Evolutionary conservation across 2,888 invertebrate genomes (phyloP).

Genomic region (Himalopsyche tibetana): DNA sequence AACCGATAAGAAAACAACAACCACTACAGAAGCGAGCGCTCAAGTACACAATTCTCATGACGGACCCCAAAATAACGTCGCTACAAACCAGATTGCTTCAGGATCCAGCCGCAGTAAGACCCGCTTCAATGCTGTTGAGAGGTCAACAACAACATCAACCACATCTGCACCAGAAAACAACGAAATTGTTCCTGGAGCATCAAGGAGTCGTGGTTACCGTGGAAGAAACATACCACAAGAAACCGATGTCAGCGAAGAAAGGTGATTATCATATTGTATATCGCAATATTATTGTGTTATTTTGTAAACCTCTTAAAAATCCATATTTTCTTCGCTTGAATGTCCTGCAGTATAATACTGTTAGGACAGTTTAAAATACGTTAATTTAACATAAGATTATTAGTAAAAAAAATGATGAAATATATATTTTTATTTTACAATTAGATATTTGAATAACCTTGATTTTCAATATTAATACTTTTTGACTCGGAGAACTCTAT

Average conservation of each 20-base stretch:
- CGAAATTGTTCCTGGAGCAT: conserved; percentile 79
- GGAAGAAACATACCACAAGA: conserved; percentile 76
- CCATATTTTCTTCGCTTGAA: no score
- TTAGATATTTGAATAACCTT: no score
- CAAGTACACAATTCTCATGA: conserved; percentile 78
- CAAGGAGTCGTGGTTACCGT: conserved; percentile 73
- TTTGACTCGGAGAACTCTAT: no score
- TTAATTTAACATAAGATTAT: no score
- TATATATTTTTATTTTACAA: no score
- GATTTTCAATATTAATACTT: no score
- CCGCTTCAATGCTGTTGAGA: conserved; percentile 78
- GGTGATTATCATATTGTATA: conserved; percentile 67
- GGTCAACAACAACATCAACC: conserved; percentile 72
- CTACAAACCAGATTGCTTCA: conserved; percentile 71
- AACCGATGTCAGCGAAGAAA: conserved; percentile 76
- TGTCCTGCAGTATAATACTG: no score
- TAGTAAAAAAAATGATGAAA: no score
- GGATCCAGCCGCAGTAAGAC: conserved; percentile 73
- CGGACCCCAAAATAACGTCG: conserved; percentile 77
- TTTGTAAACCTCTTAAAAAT: no score
- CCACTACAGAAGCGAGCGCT: conserved; percentile 66
- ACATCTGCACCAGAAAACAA: conserved; percentile 80
- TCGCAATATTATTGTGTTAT: background rate
- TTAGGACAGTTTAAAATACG: no score
- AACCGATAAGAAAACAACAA: conserved; percentile 67